Conservation (phyloP, 2,888 invertebrate species). For the Lysandra bellargus region DNA sequence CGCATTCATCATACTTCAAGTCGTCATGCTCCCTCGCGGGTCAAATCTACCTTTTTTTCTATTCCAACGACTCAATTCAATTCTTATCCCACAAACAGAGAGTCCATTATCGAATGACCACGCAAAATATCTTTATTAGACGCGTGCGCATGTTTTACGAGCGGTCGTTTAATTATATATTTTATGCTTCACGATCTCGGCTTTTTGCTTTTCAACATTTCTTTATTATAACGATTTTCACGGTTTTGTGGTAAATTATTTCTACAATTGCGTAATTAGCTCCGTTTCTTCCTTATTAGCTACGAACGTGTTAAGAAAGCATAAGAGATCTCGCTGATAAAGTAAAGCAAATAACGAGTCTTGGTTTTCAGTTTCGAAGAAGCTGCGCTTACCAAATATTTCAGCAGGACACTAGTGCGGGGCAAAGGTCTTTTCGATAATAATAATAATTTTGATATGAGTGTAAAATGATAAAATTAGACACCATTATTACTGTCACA, state of each 20-base stretch:
- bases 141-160: constrained; percentile 66
- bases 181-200: constrained; percentile 28
- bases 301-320: constrained; percentile 13
- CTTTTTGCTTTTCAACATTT: constrained; percentile 20
- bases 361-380: not conserved
- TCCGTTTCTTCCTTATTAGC: not conserved
- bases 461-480: not conserved
- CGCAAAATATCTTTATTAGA: constrained; percentile 46
- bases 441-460: too few relatives aligned
- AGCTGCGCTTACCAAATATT: not conserved
- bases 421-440: not conserved
- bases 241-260: constrained; percentile 5
- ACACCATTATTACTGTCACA: not conserved
- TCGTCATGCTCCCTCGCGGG: constrained; percentile 74
- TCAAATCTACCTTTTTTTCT: constrained; percentile 78
- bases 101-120: not conserved
- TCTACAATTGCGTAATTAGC: constrained; percentile 18
- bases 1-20: constrained; percentile 61
- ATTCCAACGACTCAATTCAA: not conserved
- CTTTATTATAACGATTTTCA: constrained; percentile 16
- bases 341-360: not conserved
- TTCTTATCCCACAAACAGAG: not conserved
- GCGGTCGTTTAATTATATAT: constrained; percentile 28
- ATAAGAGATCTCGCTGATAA: constrained; percentile 12
- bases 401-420: not conserved